A percentile compares a stretch with the other conserved stretches of the same genome.
Evolutionary conservation across 2,888 invertebrate genomes (phyloP).

Genomic region (Drosophila histrio): DNA sequence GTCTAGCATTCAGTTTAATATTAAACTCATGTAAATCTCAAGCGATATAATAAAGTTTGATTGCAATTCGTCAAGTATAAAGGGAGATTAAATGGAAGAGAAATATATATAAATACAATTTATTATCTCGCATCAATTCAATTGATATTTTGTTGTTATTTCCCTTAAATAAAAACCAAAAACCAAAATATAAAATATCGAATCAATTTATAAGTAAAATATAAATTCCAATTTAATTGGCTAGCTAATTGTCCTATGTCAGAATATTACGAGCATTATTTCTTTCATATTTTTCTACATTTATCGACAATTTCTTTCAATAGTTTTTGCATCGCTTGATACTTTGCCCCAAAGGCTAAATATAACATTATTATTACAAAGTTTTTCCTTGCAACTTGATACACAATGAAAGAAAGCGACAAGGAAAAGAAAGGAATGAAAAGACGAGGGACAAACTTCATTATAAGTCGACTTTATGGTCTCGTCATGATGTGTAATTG

Average conservation of each 20-base stretch:
- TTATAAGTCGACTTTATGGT: conserved; percentile 50
- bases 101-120: neutral
- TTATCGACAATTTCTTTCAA: neutral
- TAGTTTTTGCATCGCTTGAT: neutral
- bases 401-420: conserved; percentile 12
- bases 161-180: no score
- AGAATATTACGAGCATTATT: neutral
- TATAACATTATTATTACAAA: conserved; percentile 29
- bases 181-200: neutral
- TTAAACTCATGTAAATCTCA: neutral
- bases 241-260: neutral
- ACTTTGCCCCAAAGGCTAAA: neutral
- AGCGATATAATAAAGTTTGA: neutral
- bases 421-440: neutral
- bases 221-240: neutral
- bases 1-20: neutral
- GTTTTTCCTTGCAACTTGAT: conserved; percentile 25
- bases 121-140: no score
- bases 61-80: neutral
- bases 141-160: no score
- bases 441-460: conserved; percentile 48
- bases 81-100: neutral
- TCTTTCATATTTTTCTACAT: neutral
- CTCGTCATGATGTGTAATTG: conserved; percentile 63
- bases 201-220: neutral